Conservation (phyloP, 2,113 vertebrate genomes). For the Cynocephalus volans region DNA sequence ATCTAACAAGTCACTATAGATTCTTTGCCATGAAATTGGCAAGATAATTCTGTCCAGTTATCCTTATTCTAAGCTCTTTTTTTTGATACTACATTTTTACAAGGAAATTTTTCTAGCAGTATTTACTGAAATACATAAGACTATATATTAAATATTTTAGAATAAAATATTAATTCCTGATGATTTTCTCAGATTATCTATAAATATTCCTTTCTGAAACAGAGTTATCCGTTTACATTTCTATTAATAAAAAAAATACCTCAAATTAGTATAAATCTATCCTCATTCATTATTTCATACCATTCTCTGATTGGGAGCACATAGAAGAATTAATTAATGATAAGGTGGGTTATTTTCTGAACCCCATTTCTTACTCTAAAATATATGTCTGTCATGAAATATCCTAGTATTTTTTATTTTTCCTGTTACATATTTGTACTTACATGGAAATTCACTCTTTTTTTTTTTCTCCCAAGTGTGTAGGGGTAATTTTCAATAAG, state of each 20-base stretch:
- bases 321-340: not conserved
- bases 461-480: not conserved
- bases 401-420: not conserved
- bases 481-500: not conserved
- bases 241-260: not conserved
- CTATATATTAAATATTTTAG: not conserved
- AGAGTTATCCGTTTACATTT: not conserved
- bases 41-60: not conserved
- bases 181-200: not conserved
- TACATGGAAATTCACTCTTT: not conserved
- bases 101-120: not conserved
- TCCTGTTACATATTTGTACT: not conserved
- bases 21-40: not conserved
- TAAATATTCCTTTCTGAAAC: slow-evolving; percentile 11
- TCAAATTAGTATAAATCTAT: not conserved
- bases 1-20: not conserved
- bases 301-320: not conserved
- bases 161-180: slow-evolving; percentile 6
- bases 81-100: not conserved
- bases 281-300: not conserved
- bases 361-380: not conserved
- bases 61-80: slow-evolving; percentile 14
- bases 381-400: not conserved
- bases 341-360: not conserved
- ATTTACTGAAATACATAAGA: not conserved